Evolutionary conservation across 2,797 vertebrate species (phyloP).

Genomic region (Thamnophis elegans): DNA sequence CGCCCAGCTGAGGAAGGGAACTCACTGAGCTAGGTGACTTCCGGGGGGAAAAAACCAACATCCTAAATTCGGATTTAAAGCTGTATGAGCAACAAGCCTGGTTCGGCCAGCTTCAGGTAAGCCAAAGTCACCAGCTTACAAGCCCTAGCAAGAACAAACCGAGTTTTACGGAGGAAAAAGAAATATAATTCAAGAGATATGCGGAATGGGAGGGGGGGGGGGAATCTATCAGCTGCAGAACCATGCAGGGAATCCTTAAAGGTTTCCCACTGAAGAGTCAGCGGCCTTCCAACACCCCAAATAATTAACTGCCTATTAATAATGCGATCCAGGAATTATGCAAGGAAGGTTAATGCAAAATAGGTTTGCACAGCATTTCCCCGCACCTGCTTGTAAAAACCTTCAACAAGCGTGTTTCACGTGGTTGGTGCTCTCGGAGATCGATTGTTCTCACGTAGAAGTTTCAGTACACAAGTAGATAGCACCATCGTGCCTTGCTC

Average conservation of each 20-base stretch:
- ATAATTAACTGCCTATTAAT: no score
- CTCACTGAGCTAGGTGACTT: not conserved
- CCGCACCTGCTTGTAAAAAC: no score
- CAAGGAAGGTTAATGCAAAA: not conserved
- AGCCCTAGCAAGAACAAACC: not conserved
- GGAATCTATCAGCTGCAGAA: not conserved
- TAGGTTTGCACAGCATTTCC: not conserved
- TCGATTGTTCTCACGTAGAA: no score
- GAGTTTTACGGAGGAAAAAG: not conserved
- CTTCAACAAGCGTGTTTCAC: no score
- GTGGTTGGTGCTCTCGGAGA: no score
- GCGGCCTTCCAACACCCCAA: not conserved
- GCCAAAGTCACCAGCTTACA: not conserved
- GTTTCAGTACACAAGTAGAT: no score
- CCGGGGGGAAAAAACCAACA: not conserved
- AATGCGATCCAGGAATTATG: not conserved
- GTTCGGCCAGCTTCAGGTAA: not conserved
- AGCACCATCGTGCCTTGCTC: no score
- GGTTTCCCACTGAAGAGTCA: not conserved
- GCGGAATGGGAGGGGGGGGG: not conserved
- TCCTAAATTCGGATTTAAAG: not conserved
- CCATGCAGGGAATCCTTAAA: not conserved
- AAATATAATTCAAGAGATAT: not conserved
- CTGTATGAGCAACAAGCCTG: not conserved
- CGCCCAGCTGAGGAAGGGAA: not conserved